Conservation (phyloP, 2,797 vertebrate genomes). For the Echiichthys vipera region DNA sequence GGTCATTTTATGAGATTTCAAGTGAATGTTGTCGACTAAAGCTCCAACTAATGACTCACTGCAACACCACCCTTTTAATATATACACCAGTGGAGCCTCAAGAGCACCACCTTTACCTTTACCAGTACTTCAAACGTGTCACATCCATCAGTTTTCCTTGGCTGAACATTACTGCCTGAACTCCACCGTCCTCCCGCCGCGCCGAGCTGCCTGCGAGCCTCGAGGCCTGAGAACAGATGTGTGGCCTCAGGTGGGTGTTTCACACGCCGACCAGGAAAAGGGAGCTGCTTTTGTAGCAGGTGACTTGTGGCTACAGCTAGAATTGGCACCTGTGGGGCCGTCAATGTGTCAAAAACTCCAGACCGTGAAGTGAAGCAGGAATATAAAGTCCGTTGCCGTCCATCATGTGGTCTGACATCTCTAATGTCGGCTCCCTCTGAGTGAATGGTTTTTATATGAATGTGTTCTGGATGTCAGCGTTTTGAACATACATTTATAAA, state of each 20-base stretch:
- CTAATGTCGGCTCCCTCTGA: neutral
- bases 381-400: neutral
- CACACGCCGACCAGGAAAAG: neutral
- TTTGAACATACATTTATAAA: neutral
- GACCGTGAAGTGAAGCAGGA: neutral
- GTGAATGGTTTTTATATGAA: neutral
- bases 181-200: neutral
- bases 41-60: no score
- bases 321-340: neutral
- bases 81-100: neutral
- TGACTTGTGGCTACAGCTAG: constrained; percentile 10
- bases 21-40: no score
- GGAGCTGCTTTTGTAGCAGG: constrained; percentile 14
- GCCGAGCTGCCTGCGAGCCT: neutral
- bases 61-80: neutral
- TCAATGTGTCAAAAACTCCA: neutral
- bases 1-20: no score
- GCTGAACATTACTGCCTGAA: neutral
- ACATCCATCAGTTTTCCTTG: neutral
- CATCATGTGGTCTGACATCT: neutral
- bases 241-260: neutral
- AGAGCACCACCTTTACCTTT: neutral
- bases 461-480: neutral
- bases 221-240: constrained; percentile 1
- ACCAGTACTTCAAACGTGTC: neutral